Evolutionary conservation across 2,113 vertebrate genomes (phyloP).

Genomic region (Corythaixoides concolor): DNA sequence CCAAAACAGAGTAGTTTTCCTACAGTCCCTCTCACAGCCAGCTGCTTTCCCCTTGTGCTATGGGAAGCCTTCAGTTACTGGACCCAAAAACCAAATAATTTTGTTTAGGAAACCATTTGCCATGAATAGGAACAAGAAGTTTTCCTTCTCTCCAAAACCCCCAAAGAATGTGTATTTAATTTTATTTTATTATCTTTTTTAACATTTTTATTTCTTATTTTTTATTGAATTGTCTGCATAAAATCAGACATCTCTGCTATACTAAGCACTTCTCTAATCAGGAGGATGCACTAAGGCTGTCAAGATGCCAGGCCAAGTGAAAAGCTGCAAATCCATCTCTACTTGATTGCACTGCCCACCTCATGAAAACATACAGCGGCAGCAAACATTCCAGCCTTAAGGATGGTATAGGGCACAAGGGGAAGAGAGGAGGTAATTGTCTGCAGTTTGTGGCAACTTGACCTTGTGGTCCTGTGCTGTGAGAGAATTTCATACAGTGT

Average conservation of each 20-base stretch:
- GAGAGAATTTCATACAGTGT: background rate
- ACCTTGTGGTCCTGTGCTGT: background rate
- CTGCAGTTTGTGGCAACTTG: background rate
- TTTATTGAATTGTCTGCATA: background rate
- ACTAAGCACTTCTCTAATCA: background rate
- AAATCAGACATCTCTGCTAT: background rate
- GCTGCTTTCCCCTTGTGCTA: background rate
- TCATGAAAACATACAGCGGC: background rate
- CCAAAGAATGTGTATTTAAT: background rate
- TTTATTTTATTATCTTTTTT: background rate
- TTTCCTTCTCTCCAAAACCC: background rate
- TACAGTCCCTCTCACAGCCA: background rate
- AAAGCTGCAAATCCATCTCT: background rate
- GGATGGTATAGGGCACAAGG: accelerated
- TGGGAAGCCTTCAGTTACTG: background rate
- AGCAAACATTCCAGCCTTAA: background rate
- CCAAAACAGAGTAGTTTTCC: background rate
- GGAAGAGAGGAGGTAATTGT: background rate
- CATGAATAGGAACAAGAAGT: background rate
- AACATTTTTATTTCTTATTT: background rate
- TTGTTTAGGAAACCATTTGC: background rate
- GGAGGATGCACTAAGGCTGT: background rate
- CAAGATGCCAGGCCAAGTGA: background rate
- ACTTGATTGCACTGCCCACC: background rate
- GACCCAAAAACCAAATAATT: background rate